Evolutionary conservation across 2,888 invertebrate species (phyloP), one percentile per base, ranked within the genome.

Genomic region (Eudemis profundana): DNA sequence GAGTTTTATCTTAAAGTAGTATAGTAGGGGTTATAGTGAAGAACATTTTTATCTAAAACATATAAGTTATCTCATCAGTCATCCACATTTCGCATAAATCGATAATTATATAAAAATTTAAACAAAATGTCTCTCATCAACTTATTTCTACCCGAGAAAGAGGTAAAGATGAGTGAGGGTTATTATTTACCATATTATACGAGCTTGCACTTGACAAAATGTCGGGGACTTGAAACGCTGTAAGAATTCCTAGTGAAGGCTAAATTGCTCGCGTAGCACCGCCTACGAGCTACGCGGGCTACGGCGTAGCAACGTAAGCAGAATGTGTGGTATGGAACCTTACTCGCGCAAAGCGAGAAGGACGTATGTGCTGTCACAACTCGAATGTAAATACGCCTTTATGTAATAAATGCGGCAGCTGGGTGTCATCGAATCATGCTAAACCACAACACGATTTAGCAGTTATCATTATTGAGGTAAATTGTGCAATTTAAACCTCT

Each of bases 271-370:
- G 36, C 64, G 64, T 59, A 46, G 64, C 51, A 51, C 17, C 10
- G 17, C 14, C 57, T 19, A 42, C 57, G 33, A n/a, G 51, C 50
- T 50, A 49, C 57, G 64, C 42, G 15, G 8, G 56, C 64, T 50
- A 59, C 59, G 46, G 19, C 51, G 59, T 64, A 64, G 59, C 51
- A 12, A 36, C 27, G 59, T 38, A 46, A 49, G 3, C 42, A 19
- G 23, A 42, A 57, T 64, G 33, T 46, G 59, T 49, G 33, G 63
- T 23, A 23, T 29, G 40, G 27, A 17, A 23, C 4, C 1, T 17
- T 23, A 14, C n/a, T 2, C 15, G 23, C 15, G 40, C 27, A 12
- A 40, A 54, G 27, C 54, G 42, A 54, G 15, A 54, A 21, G 23
- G 12, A 46, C 21, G 19, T 12, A 44, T 10, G 19, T 19, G 21